These are phyloP conservation scores for Scaptomyza parva DNA, from an alignment of 2,888 invertebrate species.

Conservation along the genomic window DNA sequence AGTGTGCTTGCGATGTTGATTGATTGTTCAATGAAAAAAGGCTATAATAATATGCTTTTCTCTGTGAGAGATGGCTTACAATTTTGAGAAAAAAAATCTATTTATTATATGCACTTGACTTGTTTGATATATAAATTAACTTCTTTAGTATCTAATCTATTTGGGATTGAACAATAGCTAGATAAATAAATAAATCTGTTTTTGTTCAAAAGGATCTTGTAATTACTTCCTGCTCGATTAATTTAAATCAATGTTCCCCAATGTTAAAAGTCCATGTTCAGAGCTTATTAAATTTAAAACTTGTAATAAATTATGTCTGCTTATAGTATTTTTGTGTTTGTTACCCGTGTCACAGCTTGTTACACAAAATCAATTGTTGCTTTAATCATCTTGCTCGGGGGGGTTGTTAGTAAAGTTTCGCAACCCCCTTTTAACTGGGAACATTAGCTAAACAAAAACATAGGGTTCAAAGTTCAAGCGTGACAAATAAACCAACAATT, in stretches of 20 bases:
- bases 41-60: background rate
- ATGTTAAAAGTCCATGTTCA: background rate
- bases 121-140: background rate
- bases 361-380: constrained; percentile 46
- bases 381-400: constrained; percentile 17
- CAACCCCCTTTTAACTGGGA: constrained; percentile 62
- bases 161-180: too few relatives aligned
- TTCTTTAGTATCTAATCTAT: background rate
- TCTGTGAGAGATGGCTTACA: background rate
- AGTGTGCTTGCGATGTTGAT: constrained; percentile 2
- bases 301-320: constrained; percentile 1
- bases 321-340: constrained; percentile 6
- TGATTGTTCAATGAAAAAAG: background rate
- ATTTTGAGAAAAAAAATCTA: background rate
- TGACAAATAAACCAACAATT: constrained; percentile 78
- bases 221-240: background rate
- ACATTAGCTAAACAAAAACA: constrained; percentile 55
- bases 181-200: too few relatives aligned
- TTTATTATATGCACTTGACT: background rate
- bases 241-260: background rate
- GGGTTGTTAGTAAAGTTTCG: constrained; percentile 38
- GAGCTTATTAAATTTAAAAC: background rate
- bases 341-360: constrained; percentile 48
- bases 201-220: too few relatives aligned
- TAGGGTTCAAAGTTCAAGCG: constrained; percentile 75